Evolutionary conservation across 2,797 vertebrate species (phyloP), one percentile per base, ranked within the genome.

Genomic region (Gadopsis bispinosus): DNA sequence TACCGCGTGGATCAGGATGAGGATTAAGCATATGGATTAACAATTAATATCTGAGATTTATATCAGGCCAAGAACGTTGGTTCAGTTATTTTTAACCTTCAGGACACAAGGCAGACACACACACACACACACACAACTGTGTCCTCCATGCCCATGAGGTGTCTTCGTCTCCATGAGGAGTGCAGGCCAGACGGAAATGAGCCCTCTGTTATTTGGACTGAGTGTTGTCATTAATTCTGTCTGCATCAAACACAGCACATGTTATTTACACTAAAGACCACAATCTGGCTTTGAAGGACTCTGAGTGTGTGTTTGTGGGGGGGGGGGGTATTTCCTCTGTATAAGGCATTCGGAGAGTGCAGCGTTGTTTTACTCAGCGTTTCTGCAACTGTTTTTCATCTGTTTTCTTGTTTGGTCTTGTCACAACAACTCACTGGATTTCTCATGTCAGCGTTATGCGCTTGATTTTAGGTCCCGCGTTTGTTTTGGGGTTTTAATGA

Each of bases 251-350:
- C 86, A 80, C 91, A 91, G 90, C 87, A 90, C 90, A 88, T 91
- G 93, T 94, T 94, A 96, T 91, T 95, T 96, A 96, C 93, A 92
- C 87, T 93, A 95, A 94, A 96, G 91, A 95, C 93, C 88, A 90
- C 88, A 91, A 94, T 91, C 87, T 90, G 91, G 83, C 91, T 95
- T 94, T 93, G 90, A 91, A 91, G 93, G 87, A 75, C 72, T 75
- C 82, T 11, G 75, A 60, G 81, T 1, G 2, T 80, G 67, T 48
- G 75, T 75, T 71, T 75, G 75, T 72, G 73, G 50, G 56, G 33
- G 29, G 29, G 66, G 37, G 55, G 51, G 55, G 26, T 71, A 70
- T 65, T 85, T 81, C 50, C 70, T 81, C 83, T 91, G 74, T 86
- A 63, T 47, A 84, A 91, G 88, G 10, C 64, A 45, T 66, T 74